phyloP scores from a whole-genome alignment of 2,113 vertebrate genomes.

The Coregonus clupeaformis region DNA sequence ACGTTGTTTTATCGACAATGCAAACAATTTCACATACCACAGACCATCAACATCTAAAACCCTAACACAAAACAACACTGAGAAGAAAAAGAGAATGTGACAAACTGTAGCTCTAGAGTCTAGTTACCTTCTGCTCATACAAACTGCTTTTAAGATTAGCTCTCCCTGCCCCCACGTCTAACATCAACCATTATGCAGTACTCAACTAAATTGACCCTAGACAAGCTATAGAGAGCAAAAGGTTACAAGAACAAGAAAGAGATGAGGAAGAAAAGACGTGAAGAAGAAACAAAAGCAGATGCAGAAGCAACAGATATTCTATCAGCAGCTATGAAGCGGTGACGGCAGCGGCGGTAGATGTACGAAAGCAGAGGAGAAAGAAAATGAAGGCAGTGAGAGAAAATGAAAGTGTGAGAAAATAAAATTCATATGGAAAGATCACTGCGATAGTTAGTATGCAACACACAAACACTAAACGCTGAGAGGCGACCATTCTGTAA shows the following conservation, averaged over 20 bases:
- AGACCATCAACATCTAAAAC: no score
- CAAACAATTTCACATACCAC: no score
- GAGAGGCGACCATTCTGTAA: constrained; percentile 8
- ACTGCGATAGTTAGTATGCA: neutral
- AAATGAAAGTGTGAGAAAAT: constrained; percentile 6
- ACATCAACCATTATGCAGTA: no score
- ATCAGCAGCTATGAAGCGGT: neutral
- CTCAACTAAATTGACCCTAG: no score
- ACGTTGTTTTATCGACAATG: no score
- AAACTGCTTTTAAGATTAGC: neutral
- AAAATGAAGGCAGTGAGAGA: neutral
- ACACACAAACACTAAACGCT: constrained; percentile 3
- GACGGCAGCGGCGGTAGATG: neutral
- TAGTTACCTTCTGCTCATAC: neutral
- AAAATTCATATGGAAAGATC: constrained; percentile 5
- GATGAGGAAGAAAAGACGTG: constrained; percentile 6
- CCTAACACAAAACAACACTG: no score
- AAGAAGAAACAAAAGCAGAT: no score
- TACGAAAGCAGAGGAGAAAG: no score
- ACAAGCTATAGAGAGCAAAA: no score
- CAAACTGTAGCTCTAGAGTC: neutral
- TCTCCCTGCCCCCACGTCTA: no score
- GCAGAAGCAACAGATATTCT: no score
- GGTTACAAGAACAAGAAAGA: constrained; percentile 1
- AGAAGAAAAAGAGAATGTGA: neutral